phyloP scores from a whole-genome alignment of 2,797 vertebrate genomes.

The Bovichtus variegatus region DNA sequence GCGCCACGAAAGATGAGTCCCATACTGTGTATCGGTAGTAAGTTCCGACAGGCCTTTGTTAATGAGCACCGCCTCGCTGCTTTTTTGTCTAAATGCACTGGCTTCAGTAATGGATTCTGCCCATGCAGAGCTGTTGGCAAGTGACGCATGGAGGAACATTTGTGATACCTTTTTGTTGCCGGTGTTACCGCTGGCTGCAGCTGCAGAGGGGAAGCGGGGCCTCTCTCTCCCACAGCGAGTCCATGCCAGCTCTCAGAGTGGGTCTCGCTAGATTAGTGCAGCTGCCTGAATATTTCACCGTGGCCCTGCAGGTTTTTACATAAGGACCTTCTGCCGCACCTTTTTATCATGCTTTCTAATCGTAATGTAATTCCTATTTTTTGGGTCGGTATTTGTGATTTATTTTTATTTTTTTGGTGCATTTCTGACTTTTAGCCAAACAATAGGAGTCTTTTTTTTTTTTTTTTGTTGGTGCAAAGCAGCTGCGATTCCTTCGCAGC shows the following conservation, averaged over 20 bases:
- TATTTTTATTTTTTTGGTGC: neutral
- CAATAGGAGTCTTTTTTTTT: neutral
- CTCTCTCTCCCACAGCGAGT: slow-evolving; percentile 43
- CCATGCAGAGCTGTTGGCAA: slow-evolving; percentile 51
- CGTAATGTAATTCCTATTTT: neutral
- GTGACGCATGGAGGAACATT: slow-evolving; percentile 52
- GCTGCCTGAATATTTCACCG: slow-evolving; percentile 36
- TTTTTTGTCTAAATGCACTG: slow-evolving; percentile 21
- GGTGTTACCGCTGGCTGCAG: slow-evolving; percentile 56
- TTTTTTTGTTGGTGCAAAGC: neutral
- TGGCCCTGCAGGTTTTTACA: slow-evolving; percentile 24
- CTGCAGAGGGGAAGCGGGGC: slow-evolving; percentile 34
- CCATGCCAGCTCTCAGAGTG: slow-evolving; percentile 37
- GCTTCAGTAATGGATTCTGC: slow-evolving; percentile 44
- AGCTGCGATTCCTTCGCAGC: neutral
- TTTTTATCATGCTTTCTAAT: slow-evolving; percentile 6
- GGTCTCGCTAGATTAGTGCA: slow-evolving; percentile 40
- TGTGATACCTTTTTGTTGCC: slow-evolving; percentile 58
- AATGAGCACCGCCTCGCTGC: slow-evolving; percentile 27
- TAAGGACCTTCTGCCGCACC: slow-evolving; percentile 9
- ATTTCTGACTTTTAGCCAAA: neutral
- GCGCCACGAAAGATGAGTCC: slow-evolving; percentile 8
- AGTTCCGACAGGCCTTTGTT: slow-evolving; percentile 28
- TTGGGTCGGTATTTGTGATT: neutral
- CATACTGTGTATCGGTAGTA: neutral